phyloP scores from a whole-genome alignment of 2,888 invertebrate genomes.

The Oligia latruncula region DNA sequence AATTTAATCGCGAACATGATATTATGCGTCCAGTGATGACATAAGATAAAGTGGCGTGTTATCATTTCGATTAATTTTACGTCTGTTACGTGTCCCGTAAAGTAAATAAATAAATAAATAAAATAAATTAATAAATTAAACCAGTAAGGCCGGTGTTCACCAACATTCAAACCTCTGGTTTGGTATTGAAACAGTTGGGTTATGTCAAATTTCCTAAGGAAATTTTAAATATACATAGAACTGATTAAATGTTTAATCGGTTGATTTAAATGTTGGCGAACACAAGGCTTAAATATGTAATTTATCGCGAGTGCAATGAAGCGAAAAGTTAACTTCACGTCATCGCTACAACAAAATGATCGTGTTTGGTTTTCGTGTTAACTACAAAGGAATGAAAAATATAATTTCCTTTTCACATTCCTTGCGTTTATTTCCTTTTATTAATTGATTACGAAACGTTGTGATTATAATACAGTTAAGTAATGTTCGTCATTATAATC shows the following conservation, averaged over 20 bases:
- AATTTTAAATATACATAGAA: no score
- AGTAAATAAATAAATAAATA: no score
- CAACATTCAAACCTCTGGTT: no score
- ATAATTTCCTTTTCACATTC: constrained; percentile 33
- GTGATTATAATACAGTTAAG: constrained; percentile 7
- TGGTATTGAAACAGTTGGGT: no score
- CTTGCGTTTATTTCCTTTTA: constrained; percentile 16
- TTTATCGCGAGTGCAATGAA: no score
- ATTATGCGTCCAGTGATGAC: background rate
- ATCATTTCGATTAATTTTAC: background rate
- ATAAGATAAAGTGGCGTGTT: background rate
- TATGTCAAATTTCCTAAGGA: no score
- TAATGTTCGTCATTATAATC: background rate
- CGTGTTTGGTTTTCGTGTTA: constrained; percentile 22
- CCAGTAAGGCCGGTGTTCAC: no score
- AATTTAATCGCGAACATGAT: background rate
- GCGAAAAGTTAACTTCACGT: background rate
- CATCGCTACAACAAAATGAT: constrained; percentile 1
- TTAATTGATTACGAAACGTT: constrained; percentile 25
- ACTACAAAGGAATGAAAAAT: background rate
- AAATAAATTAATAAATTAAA: no score
- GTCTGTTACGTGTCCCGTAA: no score
- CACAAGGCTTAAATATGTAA: no score
- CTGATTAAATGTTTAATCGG: no score
- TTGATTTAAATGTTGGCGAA: no score